A percentile compares a stretch with the other conserved stretches of the same genome.
These are phyloP conservation scores for Heliconius nattereri DNA, from an alignment of 1,140 invertebrate species.

Conservation along the genomic window DNA sequence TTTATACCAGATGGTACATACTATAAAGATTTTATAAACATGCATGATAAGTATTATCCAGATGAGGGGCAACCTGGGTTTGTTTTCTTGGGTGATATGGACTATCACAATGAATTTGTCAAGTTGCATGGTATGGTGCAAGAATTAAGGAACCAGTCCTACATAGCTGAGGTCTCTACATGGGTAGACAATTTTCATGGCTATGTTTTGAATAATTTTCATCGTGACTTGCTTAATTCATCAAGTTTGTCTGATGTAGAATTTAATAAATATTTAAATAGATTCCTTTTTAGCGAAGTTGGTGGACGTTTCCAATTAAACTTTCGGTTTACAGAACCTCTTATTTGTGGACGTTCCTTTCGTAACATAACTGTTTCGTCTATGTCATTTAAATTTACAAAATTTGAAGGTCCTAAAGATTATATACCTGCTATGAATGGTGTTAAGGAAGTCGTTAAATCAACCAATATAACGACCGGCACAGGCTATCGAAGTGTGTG, in stretches of 20 bases:
- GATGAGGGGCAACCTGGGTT: constrained; percentile 84
- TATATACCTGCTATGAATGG: constrained; percentile 89
- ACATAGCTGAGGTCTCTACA: constrained; percentile 82
- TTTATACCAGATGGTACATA: constrained; percentile 88
- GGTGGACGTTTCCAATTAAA: constrained; percentile 87
- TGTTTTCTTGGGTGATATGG: constrained; percentile 85
- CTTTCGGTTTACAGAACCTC: constrained; percentile 83
- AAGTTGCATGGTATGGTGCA: constrained; percentile 83
- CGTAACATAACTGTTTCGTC: constrained; percentile 82
- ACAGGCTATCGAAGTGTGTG: constrained; percentile 85
- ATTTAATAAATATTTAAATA: constrained; percentile 84
- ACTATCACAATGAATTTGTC: constrained; percentile 84
- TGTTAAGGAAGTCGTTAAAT: constrained; percentile 82
- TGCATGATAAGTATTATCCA: constrained; percentile 83
- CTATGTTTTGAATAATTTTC: constrained; percentile 82
- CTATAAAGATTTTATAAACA: constrained; percentile 83
- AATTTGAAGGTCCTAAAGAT: constrained; percentile 83
- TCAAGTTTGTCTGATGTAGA: constrained; percentile 74
- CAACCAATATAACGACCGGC: constrained; percentile 82
- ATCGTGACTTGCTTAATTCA: constrained; percentile 77
- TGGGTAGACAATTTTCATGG: constrained; percentile 85
- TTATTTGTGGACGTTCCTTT: constrained; percentile 83
- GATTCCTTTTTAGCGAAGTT: constrained; percentile 86
- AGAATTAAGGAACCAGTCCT: constrained; percentile 79
- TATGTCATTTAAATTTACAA: constrained; percentile 84